Evolutionary conservation across 1,140 invertebrate genomes (phyloP), one percentile per base, ranked within the genome.

Genomic region (Drosophila hydei): DNA sequence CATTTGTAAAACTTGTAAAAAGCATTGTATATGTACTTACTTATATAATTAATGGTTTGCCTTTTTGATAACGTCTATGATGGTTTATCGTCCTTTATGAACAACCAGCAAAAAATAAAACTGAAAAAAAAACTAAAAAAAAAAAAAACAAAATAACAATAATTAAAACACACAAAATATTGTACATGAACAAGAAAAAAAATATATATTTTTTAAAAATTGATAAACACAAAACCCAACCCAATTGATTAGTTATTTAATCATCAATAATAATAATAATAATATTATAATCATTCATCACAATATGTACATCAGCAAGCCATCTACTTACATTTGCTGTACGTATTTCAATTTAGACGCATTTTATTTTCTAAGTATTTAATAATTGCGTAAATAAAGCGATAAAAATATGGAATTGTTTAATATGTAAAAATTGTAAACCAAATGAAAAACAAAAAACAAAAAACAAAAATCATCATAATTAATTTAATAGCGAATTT

Each of bases 291-390:
- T 33, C 40, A 43, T 56, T 63, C 30, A 30, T 33, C 16, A 14
- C 25, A 6, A 36, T 48, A 50, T 60, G 43, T 58, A 45, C 63
- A 58, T 42, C 56, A 63, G 43, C 43, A 48, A 63, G 58, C 3
- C 70, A 14, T 30, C 14, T 21, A 30, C 40, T 45, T 45, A 51
- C 25, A 51, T 48, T 42, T 14, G 42, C 51, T 25, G 55, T 63
- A 69, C 38, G 36, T 40, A 85, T 77, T 83, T 87, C 74, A 47
- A 78, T 80, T 80, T 78, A 78, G 74, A 87, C 77, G 81, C 81
- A 87, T 87, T 87, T 87, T 87, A 87, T 87, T 87, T 87, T 80
- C 27, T 87, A 87, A 87, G 77, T 78, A 78, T 87, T 87, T 80
- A 80, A 87, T 69, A 78, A 65, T 70, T 69, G 64, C 77, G 69